These are phyloP conservation scores for Pavo muticus DNA, from an alignment of 2,113 vertebrate genomes.

Conservation along the genomic window DNA sequence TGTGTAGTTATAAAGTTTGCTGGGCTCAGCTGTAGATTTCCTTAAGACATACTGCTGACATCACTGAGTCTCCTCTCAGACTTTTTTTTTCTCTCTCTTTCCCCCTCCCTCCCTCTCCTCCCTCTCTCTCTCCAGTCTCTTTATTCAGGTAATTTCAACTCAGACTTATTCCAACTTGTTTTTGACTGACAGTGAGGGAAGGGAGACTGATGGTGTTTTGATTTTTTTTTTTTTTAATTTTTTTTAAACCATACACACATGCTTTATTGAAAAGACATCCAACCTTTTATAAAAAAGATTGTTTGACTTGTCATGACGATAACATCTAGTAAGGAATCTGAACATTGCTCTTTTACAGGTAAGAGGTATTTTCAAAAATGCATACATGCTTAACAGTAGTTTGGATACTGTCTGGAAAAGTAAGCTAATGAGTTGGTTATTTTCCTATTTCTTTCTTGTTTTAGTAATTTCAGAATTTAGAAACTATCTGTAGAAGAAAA, in stretches of 20 bases:
- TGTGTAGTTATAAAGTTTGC: constrained; percentile 60
- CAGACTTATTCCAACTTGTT: constrained; percentile 82
- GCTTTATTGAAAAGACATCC: constrained; percentile 55
- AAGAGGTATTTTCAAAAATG: constrained; percentile 66
- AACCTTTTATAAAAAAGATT: constrained; percentile 38
- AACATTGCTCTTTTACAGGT: constrained; percentile 74
- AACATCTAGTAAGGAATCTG: constrained; percentile 67
- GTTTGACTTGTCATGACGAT: constrained; percentile 62
- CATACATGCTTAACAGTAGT: constrained; percentile 27
- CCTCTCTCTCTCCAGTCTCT: constrained; percentile 62
- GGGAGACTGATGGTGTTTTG: constrained; percentile 4
- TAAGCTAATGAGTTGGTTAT: constrained; percentile 42
- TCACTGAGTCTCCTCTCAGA: constrained; percentile 75
- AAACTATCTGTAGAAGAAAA: constrained; percentile 37
- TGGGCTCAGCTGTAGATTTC: constrained; percentile 75
- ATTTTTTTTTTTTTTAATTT: background rate
- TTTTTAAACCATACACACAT: background rate
- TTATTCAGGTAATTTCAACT: constrained; percentile 83
- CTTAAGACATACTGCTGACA: constrained; percentile 80
- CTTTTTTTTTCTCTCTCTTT: constrained; percentile 60
- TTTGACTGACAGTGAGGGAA: constrained; percentile 78
- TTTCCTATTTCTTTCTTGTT: constrained; percentile 24
- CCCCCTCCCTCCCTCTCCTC: constrained; percentile 32
- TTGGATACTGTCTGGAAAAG: constrained; percentile 23
- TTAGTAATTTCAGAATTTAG: constrained; percentile 24